Evolutionary conservation across 1,140 invertebrate genomes (phyloP).

Genomic region (Habropoda laboriosa): DNA sequence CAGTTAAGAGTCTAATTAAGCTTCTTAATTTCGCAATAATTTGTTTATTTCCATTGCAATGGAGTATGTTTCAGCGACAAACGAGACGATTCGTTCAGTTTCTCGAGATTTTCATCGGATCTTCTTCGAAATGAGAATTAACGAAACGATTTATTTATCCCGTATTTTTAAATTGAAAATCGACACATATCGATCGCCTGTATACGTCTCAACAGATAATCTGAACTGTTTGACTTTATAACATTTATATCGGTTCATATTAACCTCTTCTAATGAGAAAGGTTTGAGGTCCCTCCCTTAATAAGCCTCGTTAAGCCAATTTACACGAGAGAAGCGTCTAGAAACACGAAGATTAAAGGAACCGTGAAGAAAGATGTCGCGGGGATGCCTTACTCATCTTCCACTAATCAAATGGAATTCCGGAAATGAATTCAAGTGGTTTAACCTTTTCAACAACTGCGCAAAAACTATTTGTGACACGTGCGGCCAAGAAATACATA

Average conservation of each 20-base stretch:
- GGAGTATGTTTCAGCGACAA: too few species aligned
- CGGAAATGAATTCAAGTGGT: conserved; percentile 17
- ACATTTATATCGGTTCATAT: neutral
- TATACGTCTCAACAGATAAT: too few species aligned
- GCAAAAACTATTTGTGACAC: neutral
- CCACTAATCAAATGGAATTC: neutral
- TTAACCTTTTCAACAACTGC: neutral
- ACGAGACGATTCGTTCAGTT: too few species aligned
- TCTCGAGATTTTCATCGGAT: too few species aligned
- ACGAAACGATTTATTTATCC: too few species aligned
- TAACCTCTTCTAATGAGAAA: conserved; percentile 25
- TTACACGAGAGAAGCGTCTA: conserved; percentile 11
- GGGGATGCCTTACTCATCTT: neutral
- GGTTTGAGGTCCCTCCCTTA: conserved; percentile 14
- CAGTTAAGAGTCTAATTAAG: too few species aligned
- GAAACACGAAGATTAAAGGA: conserved; percentile 14
- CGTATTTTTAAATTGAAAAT: too few species aligned
- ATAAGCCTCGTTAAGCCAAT: conserved; percentile 40
- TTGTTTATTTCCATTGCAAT: too few species aligned
- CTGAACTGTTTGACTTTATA: neutral
- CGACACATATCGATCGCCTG: too few species aligned
- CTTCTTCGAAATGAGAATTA: too few species aligned
- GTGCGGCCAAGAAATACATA: too few species aligned
- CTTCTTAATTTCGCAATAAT: too few species aligned
- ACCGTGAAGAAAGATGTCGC: neutral